Evolutionary conservation across 2,113 vertebrate genomes (phyloP).

Genomic region (Porphyrio hochstetteri): DNA sequence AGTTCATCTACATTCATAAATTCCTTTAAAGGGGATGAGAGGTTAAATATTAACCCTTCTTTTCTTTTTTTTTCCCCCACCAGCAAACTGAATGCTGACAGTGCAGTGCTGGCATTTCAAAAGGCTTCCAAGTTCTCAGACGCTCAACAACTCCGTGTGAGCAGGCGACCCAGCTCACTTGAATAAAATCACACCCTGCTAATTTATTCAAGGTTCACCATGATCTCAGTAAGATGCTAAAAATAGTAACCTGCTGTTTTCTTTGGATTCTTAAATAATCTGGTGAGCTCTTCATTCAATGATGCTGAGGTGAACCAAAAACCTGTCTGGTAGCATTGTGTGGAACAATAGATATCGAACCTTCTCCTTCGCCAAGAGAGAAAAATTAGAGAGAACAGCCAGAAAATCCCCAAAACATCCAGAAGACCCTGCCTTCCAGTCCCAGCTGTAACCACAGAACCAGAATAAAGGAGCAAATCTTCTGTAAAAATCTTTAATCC

Average conservation of each 20-base stretch:
- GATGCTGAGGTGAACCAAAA: background rate
- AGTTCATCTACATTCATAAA: background rate
- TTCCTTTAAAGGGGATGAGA: background rate
- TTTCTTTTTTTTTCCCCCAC: background rate
- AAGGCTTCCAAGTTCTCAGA: background rate
- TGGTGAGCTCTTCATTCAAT: background rate
- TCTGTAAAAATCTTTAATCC: background rate
- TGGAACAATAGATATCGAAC: background rate
- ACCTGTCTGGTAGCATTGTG: background rate
- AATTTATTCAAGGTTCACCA: background rate
- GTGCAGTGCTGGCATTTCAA: background rate
- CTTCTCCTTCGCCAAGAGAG: background rate
- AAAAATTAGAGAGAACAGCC: background rate
- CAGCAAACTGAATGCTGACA: background rate
- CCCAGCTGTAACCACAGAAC: background rate
- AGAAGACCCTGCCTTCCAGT: background rate
- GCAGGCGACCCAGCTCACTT: background rate
- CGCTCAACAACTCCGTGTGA: background rate
- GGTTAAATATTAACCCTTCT: conserved; percentile 20
- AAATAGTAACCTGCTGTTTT: background rate
- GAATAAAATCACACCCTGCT: background rate
- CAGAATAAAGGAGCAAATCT: background rate
- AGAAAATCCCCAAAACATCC: background rate
- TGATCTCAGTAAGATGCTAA: background rate
- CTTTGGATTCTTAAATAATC: background rate